A percentile compares a stretch with the other conserved stretches of the same genome.
phyloP scores from a whole-genome alignment of 2,888 invertebrate species.

The Drosophila colorata region DNA sequence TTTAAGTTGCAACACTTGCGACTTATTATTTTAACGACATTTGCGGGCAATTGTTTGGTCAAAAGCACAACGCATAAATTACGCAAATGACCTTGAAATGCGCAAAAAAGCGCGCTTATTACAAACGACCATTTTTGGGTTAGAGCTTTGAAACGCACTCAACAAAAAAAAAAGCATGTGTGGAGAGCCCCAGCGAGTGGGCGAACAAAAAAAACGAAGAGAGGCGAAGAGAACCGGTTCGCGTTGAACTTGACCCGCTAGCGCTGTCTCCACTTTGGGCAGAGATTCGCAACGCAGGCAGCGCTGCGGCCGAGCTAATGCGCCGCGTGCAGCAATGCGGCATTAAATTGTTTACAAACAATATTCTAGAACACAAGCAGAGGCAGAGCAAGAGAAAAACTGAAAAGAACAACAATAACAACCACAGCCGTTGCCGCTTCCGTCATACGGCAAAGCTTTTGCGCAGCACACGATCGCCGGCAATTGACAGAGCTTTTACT shows the following conservation, averaged over 20 bases:
- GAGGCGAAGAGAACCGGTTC: slow-evolving; percentile 48
- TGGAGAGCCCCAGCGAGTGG: not conserved
- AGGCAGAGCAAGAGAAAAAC: not conserved
- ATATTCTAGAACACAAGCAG: slow-evolving; percentile 42
- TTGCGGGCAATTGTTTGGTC: slow-evolving; percentile 33
- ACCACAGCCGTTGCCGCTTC: slow-evolving; percentile 40
- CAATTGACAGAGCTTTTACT: slow-evolving; percentile 27
- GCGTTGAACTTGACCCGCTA: slow-evolving; percentile 61
- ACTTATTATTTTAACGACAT: slow-evolving; percentile 36
- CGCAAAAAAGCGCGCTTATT: slow-evolving; percentile 26
- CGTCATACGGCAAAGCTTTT: slow-evolving; percentile 46
- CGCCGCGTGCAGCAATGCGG: slow-evolving; percentile 41
- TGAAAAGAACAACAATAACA: slow-evolving; percentile 7
- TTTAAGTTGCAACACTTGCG: slow-evolving; percentile 24
- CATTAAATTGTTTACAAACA: slow-evolving; percentile 64
- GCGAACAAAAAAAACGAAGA: not conserved
- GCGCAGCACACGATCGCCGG: slow-evolving; percentile 29
- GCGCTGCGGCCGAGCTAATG: not conserved
- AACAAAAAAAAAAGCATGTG: slow-evolving; percentile 3
- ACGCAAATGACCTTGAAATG: slow-evolving; percentile 47
- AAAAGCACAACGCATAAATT: slow-evolving; percentile 38
- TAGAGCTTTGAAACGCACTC: slow-evolving; percentile 5
- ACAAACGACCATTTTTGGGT: slow-evolving; percentile 28
- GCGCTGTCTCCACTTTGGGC: slow-evolving; percentile 5
- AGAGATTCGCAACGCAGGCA: slow-evolving; percentile 14